These are phyloP conservation scores for Chloropsis cyanopogon DNA, from an alignment of 2,113 vertebrate species.

Conservation along the genomic window DNA sequence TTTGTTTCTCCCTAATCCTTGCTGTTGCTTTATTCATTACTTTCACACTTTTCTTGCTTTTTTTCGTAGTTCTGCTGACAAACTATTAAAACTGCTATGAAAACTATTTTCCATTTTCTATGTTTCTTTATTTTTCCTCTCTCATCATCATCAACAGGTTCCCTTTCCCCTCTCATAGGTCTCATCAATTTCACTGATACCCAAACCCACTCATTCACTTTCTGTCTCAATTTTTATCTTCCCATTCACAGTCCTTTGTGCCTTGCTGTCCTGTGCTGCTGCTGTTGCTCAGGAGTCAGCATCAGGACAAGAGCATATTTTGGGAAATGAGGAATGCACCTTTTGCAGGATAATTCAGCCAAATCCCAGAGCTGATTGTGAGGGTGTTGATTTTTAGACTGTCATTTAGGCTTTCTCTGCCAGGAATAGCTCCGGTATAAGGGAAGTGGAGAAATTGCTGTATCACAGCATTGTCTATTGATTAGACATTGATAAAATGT, in stretches of 20 bases:
- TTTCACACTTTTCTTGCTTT: neutral
- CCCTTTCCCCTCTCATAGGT: neutral
- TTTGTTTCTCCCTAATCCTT: neutral
- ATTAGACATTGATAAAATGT: neutral
- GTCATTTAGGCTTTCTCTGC: neutral
- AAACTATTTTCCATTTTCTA: neutral
- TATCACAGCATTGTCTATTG: neutral
- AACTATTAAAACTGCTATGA: neutral
- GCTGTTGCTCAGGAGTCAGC: neutral
- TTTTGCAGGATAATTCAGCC: neutral
- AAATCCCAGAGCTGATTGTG: neutral
- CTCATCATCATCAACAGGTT: neutral
- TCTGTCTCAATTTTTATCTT: neutral
- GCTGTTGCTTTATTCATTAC: neutral
- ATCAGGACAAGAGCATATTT: neutral
- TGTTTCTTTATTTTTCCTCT: neutral
- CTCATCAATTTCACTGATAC: neutral
- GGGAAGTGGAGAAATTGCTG: neutral
- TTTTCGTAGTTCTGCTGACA: neutral
- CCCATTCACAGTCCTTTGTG: neutral
- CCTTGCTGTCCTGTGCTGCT: neutral
- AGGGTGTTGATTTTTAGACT: neutral
- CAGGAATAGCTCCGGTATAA: neutral
- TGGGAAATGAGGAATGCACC: neutral
- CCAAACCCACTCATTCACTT: neutral